Base-by-base conservation (phyloP, 2,113 vertebrate genomes). In the Tetrax tetrax region DNA sequence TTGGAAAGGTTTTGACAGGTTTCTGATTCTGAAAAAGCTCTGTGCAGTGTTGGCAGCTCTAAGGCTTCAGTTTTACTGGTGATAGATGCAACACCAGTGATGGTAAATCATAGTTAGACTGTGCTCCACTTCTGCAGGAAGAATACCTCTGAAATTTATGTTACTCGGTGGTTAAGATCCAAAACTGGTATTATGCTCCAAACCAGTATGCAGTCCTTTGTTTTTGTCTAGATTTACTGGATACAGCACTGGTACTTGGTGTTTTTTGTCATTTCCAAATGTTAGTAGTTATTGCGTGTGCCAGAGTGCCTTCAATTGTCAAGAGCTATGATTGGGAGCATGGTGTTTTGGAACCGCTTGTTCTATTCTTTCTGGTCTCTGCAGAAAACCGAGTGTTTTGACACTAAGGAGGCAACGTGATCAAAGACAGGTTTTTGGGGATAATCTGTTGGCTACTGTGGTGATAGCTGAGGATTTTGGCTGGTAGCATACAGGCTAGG, bases 1-100 rank as follows among this genome's bases (percentile, higher is more conserved):
- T 90, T 94, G 82, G 78, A 61, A 72, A 50, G 92, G 45, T 83
- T 91, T 80, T 85, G 84, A 48, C 57, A 50, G 54, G 35, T 82
- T 94, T 70, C 47, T 78, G 8, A 1, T 59, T 81, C 72, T 83
- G 83, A 27, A 77, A 20, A 57, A 77, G 56, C 57, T 89, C 53
- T 53, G 79, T n/a, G 38, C 19, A 1, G 53, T 20, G 38, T 48
- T 95, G 90, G 92, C 90, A 89, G 82, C 0, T 0, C 65, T 18
- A 14, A 79, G 61, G 47, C 70, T 90, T 82, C 72, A 56, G 82
- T 72, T 83, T 85, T 60, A 56, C 33, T 90, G 27, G 61, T 76
- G 84, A 59, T 35, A 75, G 78, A 45, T 91, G 92, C 92, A 85
- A 7, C 93, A 65, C 51, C 57, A 51, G 74, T 12, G 69, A 23